Evolutionary conservation across 2,797 vertebrate genomes (phyloP).

Genomic region (Ptychobarbus kaznakovi): DNA sequence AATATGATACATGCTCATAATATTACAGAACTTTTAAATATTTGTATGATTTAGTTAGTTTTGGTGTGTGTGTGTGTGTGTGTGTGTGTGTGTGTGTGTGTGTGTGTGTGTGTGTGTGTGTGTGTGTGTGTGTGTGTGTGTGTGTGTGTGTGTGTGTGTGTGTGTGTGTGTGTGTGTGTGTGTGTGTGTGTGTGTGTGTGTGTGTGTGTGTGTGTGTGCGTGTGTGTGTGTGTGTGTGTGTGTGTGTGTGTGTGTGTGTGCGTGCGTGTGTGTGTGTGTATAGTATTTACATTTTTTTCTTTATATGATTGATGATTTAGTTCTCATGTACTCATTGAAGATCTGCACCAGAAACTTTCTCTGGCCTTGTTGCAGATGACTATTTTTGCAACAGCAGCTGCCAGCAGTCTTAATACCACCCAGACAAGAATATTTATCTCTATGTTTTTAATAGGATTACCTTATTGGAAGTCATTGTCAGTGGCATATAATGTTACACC

Average conservation of each 20-base stretch:
- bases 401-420: not conserved
- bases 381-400: constrained; percentile 7
- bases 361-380: constrained; percentile 2
- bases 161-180: no score
- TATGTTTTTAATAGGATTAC: not conserved
- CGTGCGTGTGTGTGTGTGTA: no score
- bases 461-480: not conserved
- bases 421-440: not conserved
- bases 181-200: no score
- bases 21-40: not conserved
- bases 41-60: not conserved
- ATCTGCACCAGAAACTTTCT: not conserved
- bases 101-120: no score
- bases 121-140: no score
- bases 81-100: no score
- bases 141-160: no score
- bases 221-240: no score
- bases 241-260: no score
- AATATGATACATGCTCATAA: constrained; percentile 19
- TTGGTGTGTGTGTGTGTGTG: not conserved
- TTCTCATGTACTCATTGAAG: not conserved
- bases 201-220: no score
- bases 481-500: no score
- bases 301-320: not conserved
- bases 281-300: no score